phyloP scores from a whole-genome alignment of 2,113 vertebrate genomes.

The Syngnathus floridae region DNA sequence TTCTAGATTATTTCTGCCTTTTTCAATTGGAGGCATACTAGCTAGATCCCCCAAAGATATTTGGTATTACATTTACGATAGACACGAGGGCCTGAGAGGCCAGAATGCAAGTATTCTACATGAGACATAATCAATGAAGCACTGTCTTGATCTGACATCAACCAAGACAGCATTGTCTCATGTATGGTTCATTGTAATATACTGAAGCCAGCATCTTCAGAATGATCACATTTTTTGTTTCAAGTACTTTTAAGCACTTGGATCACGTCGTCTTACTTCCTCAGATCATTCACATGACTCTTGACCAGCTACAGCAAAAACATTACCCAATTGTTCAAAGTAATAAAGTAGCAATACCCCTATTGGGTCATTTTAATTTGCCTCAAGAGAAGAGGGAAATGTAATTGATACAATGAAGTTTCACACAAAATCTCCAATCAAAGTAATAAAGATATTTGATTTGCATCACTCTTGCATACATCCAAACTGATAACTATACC shows the following conservation, averaged over 20 bases:
- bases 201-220: neutral
- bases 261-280: neutral
- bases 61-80: constrained; percentile 16
- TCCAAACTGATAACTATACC: no score
- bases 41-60: constrained; percentile 46
- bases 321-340: constrained; percentile 6
- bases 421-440: neutral
- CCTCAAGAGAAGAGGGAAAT: neutral
- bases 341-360: neutral
- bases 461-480: neutral
- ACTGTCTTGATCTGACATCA: constrained; percentile 37
- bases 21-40: constrained; percentile 42
- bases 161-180: constrained; percentile 33
- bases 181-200: constrained; percentile 26
- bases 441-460: neutral
- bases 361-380: neutral
- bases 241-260: neutral
- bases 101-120: constrained; percentile 53
- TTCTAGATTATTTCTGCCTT: constrained; percentile 64
- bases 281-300: neutral
- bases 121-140: constrained; percentile 37
- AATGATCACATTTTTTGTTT: neutral
- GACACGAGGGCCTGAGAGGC: constrained; percentile 31
- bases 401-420: neutral
- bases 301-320: neutral